Conservation (phyloP, 2,888 invertebrate species). For the Troides helena region DNA sequence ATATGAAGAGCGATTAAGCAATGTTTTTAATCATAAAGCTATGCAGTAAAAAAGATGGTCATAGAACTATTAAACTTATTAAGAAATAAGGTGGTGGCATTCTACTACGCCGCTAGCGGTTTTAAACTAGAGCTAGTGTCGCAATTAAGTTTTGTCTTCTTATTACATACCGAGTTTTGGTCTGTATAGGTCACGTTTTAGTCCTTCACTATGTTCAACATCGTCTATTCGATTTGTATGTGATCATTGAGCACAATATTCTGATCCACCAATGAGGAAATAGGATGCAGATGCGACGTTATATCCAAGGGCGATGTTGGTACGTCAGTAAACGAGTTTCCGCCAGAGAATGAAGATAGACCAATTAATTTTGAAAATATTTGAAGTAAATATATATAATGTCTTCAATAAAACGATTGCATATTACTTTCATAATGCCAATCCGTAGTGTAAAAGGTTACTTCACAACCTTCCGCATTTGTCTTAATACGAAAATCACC, state of each 20-base stretch:
- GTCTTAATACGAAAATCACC: conserved; percentile 16
- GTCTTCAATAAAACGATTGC: neutral
- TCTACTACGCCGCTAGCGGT: neutral
- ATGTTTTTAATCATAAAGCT: neutral
- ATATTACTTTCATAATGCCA: neutral
- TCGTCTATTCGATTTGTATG: neutral
- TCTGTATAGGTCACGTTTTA: neutral
- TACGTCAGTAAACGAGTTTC: neutral
- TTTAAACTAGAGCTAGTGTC: neutral
- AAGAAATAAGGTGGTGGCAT: neutral
- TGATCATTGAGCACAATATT: neutral
- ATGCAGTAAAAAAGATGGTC: neutral
- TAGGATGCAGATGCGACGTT: neutral
- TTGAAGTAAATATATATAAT: no score
- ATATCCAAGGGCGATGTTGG: neutral
- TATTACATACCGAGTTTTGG: neutral
- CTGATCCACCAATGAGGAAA: neutral
- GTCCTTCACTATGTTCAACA: neutral
- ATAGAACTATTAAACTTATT: neutral
- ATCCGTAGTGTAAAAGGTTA: neutral
- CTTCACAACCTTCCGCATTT: neutral
- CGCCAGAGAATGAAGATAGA: neutral
- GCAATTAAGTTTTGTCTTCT: neutral
- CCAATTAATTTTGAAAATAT: neutral
- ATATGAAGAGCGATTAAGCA: neutral